Conservation (phyloP, 2,797 vertebrate genomes). For the Pogoniulus pusillus region DNA sequence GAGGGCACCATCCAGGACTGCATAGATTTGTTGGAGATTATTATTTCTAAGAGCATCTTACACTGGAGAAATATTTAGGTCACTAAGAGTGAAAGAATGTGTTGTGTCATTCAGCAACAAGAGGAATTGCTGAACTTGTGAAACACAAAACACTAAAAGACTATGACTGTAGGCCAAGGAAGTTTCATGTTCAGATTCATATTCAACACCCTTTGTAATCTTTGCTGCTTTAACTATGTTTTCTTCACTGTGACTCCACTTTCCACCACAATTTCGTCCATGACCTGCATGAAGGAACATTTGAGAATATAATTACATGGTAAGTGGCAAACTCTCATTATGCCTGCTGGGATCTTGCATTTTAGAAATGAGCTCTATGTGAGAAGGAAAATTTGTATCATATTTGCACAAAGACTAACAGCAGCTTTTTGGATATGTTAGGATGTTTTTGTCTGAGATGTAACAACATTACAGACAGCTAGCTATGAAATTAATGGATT, state of each 20-base stretch:
- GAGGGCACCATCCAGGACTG: neutral
- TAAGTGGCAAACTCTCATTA: conserved; percentile 29
- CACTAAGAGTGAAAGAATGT: neutral
- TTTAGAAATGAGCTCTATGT: conserved; percentile 20
- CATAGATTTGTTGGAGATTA: neutral
- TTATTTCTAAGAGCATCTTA: neutral
- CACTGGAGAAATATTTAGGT: neutral
- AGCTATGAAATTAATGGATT: conserved; percentile 14
- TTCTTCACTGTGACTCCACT: neutral
- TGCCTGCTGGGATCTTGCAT: neutral
- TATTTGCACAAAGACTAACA: neutral
- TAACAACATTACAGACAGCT: neutral
- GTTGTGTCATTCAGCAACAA: neutral
- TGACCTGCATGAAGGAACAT: neutral
- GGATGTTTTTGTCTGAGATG: neutral
- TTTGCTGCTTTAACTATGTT: neutral
- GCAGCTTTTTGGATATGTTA: neutral
- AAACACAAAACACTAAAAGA: neutral
- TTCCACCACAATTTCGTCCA: neutral
- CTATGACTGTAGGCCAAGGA: neutral
- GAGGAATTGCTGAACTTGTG: neutral
- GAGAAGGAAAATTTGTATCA: neutral
- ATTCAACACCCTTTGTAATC: neutral
- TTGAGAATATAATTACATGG: conserved; percentile 11
- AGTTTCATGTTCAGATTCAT: neutral